Evolutionary conservation across 2,888 invertebrate species (phyloP), one percentile per base, ranked within the genome.

Genomic region (Drosophila histrio): DNA sequence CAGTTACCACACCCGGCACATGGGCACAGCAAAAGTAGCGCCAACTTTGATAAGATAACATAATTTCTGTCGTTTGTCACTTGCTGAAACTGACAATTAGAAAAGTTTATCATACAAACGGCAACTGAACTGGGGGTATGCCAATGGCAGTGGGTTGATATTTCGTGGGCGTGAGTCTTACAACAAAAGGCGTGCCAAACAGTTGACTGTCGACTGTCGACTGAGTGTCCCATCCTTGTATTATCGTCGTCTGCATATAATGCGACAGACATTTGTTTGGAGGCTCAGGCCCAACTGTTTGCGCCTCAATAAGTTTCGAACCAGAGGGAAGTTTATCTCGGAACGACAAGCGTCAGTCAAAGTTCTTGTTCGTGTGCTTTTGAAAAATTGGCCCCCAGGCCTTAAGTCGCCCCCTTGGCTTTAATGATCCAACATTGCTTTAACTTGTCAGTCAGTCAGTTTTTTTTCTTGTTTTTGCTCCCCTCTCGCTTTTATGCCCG

Each of bases 51-150:
- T 85, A 88, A 88, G 87, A 87, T 88, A 87, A 85, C 84, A 88
- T 86, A 86, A 87, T 88, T 88, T 87, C 86, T 85, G 85, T 82
- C 85, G 87, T 87, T 87, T 87, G 88, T 87, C 88, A 87, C 87
- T 88, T 88, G 83, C 75, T 82, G 79, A 77, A 88, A 86, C 88
- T 88, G 87, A 88, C 88, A 87, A 88, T 87, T 85, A 84, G 77
- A 87, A 86, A 87, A 87, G 87, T 87, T 87, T 88, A 88, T 88
- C 88, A 88, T 77, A 74, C 83, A 69, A 69, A 71, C 65, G 77
- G 54, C 70, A 71, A 72, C 49, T 47, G 46, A 56, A 26, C 32
- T 34, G 5, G 9, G 32, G 38, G 11, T 19, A 24, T 46, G 66
- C 46, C 58, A 50, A 11, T 63, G 66, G 43, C 54, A 36, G 30